A percentile compares a stretch with the other conserved stretches of the same genome.
Conservation (phyloP, 1,140 invertebrate species). For the Geopemphigus sp. region DNA sequence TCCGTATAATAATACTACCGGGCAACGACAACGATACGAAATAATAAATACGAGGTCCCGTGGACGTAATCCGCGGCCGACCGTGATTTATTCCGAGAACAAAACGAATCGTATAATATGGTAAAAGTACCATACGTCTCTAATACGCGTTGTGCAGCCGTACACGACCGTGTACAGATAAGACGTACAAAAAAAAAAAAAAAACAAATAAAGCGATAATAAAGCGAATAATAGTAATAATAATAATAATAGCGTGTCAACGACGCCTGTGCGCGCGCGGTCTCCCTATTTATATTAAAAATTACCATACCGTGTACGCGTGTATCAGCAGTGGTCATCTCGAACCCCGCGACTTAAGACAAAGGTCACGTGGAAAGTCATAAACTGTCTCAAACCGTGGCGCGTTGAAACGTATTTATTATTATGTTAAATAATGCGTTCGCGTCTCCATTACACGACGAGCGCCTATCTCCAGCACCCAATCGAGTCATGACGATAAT, state of each 20-base stretch:
- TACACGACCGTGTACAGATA: background rate
- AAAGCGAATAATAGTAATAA: background rate
- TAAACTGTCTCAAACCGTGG: conserved; percentile 36
- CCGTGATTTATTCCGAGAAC: conserved; percentile 46
- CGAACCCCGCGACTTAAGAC: background rate
- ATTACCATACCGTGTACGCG: conserved; percentile 25
- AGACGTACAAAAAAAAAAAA: conserved; percentile 1
- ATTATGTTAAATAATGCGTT: conserved; percentile 21
- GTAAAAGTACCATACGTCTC: too few relatives aligned
- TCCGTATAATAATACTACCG: background rate
- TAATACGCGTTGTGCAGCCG: too few relatives aligned
- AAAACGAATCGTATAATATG: background rate
- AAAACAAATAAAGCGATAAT: background rate
- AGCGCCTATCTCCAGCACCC: background rate
- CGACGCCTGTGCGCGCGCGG: background rate
- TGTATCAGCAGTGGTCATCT: conserved; percentile 41
- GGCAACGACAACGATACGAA: background rate
- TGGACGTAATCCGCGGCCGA: background rate
- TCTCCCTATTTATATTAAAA: background rate
- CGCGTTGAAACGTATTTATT: conserved; percentile 4
- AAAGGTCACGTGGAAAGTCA: conserved; percentile 41
- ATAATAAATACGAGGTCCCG: too few relatives aligned
- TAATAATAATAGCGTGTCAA: conserved; percentile 36
- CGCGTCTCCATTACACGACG: conserved; percentile 21
- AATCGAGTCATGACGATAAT: background rate